Evolutionary conservation across 2,888 invertebrate genomes (phyloP).

Genomic region (Drosophila kuntzei): DNA sequence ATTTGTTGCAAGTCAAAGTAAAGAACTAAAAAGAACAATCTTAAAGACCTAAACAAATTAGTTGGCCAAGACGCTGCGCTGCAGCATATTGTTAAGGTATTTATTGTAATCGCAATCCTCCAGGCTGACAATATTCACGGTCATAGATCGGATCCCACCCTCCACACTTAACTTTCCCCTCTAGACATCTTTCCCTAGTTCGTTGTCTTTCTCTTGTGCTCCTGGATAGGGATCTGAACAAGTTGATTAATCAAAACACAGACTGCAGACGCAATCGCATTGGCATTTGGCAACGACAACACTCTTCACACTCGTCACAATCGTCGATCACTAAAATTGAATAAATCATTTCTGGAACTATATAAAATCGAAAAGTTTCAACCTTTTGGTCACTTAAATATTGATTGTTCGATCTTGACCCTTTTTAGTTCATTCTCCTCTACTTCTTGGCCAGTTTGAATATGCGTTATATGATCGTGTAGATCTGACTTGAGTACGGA

Average conservation of each 20-base stretch:
- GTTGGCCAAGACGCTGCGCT: conserved; percentile 63
- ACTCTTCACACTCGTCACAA: conserved; percentile 49
- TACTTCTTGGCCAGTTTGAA: conserved; percentile 4
- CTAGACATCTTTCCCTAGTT: neutral
- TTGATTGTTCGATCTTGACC: conserved; percentile 16
- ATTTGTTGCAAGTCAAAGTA: neutral
- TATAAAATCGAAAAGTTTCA: neutral
- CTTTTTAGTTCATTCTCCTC: conserved; percentile 1
- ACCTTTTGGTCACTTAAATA: conserved; percentile 10
- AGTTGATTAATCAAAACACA: conserved; percentile 56
- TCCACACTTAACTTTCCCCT: neutral
- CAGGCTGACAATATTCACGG: conserved; percentile 1
- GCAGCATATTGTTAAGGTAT: conserved; percentile 49
- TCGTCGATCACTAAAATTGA: conserved; percentile 22
- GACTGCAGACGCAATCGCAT: conserved; percentile 58
- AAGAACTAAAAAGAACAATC: neutral
- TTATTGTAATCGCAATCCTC: conserved; percentile 27
- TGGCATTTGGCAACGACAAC: conserved; percentile 43
- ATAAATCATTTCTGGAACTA: no score
- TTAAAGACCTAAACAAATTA: neutral
- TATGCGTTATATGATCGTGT: conserved; percentile 18
- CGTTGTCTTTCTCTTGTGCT: neutral
- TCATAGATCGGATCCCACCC: neutral
- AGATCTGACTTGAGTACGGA: conserved; percentile 4
- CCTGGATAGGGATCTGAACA: conserved; percentile 1